Conservation (phyloP, 2,888 invertebrate genomes). For the Panorpa germanica region DNA sequence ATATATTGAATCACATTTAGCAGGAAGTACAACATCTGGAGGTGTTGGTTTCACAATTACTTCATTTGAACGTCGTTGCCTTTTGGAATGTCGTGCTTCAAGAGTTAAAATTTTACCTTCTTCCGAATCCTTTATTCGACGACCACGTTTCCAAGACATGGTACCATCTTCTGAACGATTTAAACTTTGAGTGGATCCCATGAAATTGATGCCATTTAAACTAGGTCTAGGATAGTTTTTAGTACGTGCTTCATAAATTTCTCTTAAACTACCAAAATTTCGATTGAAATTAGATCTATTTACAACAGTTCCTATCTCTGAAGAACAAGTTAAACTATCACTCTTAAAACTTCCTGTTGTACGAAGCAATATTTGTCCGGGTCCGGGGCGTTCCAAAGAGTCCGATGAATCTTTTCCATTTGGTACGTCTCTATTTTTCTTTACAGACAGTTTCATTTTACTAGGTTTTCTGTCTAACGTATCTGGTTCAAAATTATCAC, state of each 20-base stretch:
- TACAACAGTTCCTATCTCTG: conserved; percentile 14
- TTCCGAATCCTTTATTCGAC: conserved; percentile 21
- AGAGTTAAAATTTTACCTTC: conserved; percentile 48
- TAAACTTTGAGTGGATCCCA: too few species aligned
- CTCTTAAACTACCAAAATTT: conserved; percentile 47
- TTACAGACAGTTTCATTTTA: conserved; percentile 25
- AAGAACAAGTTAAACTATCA: conserved; percentile 17
- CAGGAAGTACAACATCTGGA: conserved; percentile 48
- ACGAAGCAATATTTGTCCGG: conserved; percentile 35
- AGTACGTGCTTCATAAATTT: conserved; percentile 49
- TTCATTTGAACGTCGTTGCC: conserved; percentile 48
- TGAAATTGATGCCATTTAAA: conserved; percentile 15
- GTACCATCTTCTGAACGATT: conserved; percentile 13
- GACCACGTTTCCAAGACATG: conserved; percentile 12
- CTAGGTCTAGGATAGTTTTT: conserved; percentile 27
- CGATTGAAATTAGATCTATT: conserved; percentile 24
- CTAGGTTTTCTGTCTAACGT: conserved; percentile 64
- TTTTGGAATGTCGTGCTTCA: conserved; percentile 50
- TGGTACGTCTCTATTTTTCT: conserved; percentile 21
- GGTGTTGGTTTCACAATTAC: conserved; percentile 32
- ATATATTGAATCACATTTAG: conserved; percentile 32
- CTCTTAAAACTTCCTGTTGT: conserved; percentile 54
- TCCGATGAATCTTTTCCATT: conserved; percentile 27
- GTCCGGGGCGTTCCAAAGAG: conserved; percentile 29
- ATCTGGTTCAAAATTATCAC: conserved; percentile 71